Conservation (phyloP, 2,888 invertebrate genomes). For the Drosophila anceps region DNA sequence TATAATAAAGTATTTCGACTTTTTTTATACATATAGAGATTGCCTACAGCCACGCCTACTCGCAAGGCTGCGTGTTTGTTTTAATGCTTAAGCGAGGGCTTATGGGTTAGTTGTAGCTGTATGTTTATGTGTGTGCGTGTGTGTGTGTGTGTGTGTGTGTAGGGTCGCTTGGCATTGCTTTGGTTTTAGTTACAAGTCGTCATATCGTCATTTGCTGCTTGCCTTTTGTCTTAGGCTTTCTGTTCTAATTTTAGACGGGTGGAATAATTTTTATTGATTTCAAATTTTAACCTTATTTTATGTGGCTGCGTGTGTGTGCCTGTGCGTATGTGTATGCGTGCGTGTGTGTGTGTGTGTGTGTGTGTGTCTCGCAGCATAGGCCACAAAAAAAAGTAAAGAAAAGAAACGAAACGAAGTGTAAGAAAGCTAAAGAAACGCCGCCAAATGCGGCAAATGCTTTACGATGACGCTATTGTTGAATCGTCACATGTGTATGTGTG, state of each 20-base stretch:
- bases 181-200: slow-evolving; percentile 34
- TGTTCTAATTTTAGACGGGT: slow-evolving; percentile 84
- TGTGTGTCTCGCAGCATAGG: slow-evolving; percentile 39
- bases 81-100: slow-evolving; percentile 13
- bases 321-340: slow-evolving; percentile 5
- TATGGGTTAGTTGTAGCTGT: background rate
- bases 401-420: background rate
- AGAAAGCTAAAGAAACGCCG: slow-evolving; percentile 58
- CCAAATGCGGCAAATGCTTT: slow-evolving; percentile 76
- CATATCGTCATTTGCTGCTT: slow-evolving; percentile 22
- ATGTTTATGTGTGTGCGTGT: background rate
- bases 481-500: slow-evolving; percentile 35
- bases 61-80: slow-evolving; percentile 35
- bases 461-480: slow-evolving; percentile 80
- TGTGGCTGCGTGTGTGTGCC: slow-evolving; percentile 18
- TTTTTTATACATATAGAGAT: slow-evolving; percentile 10
- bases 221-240: slow-evolving; percentile 51
- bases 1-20: slow-evolving; percentile 22
- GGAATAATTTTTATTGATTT: slow-evolving; percentile 84
- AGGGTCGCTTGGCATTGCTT: slow-evolving; percentile 29
- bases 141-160: background rate
- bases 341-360: slow-evolving; percentile 15
- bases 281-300: slow-evolving; percentile 82
- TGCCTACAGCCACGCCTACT: slow-evolving; percentile 22
- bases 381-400: slow-evolving; percentile 16